Conservation (phyloP, 2,797 vertebrate genomes). For the Pangasius krempfi region DNA sequence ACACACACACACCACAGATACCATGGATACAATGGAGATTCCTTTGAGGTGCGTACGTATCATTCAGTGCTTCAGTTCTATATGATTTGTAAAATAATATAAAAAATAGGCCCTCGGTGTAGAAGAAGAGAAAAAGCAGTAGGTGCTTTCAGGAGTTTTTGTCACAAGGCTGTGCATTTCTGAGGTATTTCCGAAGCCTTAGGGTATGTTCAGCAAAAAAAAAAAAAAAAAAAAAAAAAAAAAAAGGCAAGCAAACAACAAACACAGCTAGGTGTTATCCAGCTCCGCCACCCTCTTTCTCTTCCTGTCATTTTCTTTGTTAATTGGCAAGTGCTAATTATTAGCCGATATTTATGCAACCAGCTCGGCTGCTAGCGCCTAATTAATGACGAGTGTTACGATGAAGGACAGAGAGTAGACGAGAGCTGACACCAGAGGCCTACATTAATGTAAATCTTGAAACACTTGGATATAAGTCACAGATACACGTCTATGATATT, state of each 20-base stretch:
- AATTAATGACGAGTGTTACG: slow-evolving; percentile 72
- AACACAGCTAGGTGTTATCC: slow-evolving; percentile 74
- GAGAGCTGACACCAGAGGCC: background rate
- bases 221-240: slow-evolving; percentile 32
- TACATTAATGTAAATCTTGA: background rate
- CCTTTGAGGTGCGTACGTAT: background rate
- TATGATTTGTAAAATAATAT: background rate
- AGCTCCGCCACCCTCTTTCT: slow-evolving; percentile 50
- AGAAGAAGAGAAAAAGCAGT: slow-evolving; percentile 22
- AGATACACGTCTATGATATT: background rate
- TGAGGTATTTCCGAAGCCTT: background rate
- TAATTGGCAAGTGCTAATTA: slow-evolving; percentile 83
- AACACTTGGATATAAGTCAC: background rate
- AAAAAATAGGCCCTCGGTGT: background rate
- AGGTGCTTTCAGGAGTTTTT: slow-evolving; percentile 50
- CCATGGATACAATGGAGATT: background rate
- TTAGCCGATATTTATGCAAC: slow-evolving; percentile 74
- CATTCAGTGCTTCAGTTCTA: background rate
- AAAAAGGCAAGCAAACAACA: slow-evolving; percentile 65
- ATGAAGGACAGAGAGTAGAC: slow-evolving; percentile 20
- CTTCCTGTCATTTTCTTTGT: slow-evolving; percentile 64
- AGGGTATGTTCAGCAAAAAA: background rate
- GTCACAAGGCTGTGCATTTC: slow-evolving; percentile 55
- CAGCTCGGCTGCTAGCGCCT: slow-evolving; percentile 68
- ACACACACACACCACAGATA: too few relatives aligned